Conservation (phyloP, 2,797 vertebrate genomes). For the Rhabdophis nuchalis region DNA sequence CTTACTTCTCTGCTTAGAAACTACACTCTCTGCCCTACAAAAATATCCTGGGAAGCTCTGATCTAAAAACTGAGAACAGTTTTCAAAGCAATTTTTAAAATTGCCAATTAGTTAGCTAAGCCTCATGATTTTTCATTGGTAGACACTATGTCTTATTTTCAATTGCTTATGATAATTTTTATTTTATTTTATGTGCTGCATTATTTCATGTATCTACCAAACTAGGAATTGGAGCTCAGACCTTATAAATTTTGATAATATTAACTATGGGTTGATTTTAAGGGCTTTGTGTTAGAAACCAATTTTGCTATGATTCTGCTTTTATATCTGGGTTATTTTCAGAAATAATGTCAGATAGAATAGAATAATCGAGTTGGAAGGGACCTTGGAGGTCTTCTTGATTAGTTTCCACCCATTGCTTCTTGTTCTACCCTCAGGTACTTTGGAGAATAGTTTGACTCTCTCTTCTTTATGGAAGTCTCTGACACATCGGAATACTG, state of each 20-base stretch:
- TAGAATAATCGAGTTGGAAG: too few species aligned
- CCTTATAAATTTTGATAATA: background rate
- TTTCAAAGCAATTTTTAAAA: background rate
- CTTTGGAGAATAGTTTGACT: too few species aligned
- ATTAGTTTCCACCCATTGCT: too few species aligned
- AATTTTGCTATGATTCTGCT: background rate
- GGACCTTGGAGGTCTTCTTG: too few species aligned
- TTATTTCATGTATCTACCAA: background rate
- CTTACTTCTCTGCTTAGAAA: background rate
- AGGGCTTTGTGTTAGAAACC: background rate
- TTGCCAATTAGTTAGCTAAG: background rate
- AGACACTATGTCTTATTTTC: background rate
- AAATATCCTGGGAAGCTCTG: background rate
- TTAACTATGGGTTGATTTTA: background rate
- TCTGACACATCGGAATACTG: too few species aligned
- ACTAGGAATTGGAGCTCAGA: background rate
- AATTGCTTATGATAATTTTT: background rate
- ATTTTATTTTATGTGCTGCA: background rate
- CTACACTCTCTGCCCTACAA: background rate
- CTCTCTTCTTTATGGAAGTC: too few species aligned
- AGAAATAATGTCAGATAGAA: background rate
- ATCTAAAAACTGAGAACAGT: background rate
- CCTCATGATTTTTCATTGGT: background rate
- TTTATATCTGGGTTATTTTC: background rate
- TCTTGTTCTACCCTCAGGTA: too few species aligned